These are phyloP conservation scores for Triplophysa tibetana DNA, from an alignment of 2,113 vertebrate species.

Conservation along the genomic window DNA sequence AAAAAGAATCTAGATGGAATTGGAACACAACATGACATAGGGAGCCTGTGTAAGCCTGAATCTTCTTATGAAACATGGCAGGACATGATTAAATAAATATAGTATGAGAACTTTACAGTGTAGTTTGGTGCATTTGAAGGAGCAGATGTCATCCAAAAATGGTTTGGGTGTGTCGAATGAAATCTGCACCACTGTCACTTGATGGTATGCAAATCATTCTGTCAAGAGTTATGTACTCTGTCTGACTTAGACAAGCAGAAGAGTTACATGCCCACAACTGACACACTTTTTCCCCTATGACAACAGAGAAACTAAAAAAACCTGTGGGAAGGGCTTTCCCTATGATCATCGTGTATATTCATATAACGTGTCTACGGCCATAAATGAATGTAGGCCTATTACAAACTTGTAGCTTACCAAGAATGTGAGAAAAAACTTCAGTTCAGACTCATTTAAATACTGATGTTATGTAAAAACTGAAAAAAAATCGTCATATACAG, in stretches of 20 bases:
- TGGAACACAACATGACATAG: no score
- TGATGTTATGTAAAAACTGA: background rate
- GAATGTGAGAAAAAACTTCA: background rate
- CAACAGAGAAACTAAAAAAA: conserved; percentile 51
- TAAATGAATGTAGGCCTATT: conserved; percentile 11
- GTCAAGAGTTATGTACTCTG: conserved; percentile 71
- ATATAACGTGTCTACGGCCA: conserved; percentile 58
- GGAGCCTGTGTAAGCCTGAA: background rate
- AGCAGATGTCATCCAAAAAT: conserved; percentile 67
- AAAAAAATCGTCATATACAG: no score
- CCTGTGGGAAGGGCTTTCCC: conserved; percentile 47
- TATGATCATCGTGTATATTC: conserved; percentile 58
- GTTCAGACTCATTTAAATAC: background rate
- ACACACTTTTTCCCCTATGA: conserved; percentile 45
- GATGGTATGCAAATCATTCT: conserved; percentile 68
- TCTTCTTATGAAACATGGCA: background rate
- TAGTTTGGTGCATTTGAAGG: conserved; percentile 59
- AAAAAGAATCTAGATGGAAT: no score
- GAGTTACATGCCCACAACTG: conserved; percentile 43
- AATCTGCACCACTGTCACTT: conserved; percentile 63
- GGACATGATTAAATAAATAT: conserved; percentile 60
- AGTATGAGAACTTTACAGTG: conserved; percentile 64
- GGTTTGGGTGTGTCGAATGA: conserved; percentile 71
- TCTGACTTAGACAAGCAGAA: background rate
- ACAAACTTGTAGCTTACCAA: background rate